These are phyloP conservation scores for Zoanthus gigantus DNA, from an alignment of 92 coral and sea anemone genomes.

Conservation along the genomic window DNA sequence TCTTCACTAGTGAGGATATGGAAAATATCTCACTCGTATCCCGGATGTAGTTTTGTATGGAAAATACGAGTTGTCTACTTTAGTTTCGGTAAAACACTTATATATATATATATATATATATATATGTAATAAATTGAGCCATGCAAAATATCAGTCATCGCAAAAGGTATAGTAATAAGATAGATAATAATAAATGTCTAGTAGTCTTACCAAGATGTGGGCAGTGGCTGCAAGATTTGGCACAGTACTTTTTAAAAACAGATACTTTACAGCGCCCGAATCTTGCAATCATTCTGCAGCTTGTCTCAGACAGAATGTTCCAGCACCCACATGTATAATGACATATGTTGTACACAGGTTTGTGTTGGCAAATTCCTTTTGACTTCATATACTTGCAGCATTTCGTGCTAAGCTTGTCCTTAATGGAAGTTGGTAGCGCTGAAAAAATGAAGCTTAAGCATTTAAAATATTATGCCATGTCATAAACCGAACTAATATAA, in stretches of 20 bases:
- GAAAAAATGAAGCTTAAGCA: not conserved
- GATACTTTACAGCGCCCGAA: conserved; percentile 7
- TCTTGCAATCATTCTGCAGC: not conserved
- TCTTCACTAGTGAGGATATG: no score
- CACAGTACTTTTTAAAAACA: conserved; percentile 6
- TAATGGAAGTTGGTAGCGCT: conserved; percentile 29
- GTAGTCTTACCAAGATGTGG: conserved; percentile 32
- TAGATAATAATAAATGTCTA: no score
- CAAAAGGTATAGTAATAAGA: no score
- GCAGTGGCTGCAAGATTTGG: conserved; percentile 5
- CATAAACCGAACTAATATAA: not conserved
- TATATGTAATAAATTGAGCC: no score
- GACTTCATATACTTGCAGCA: conserved; percentile 29
- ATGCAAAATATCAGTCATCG: no score
- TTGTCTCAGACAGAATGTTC: conserved; percentile 6
- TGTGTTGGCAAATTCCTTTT: conserved; percentile 12
- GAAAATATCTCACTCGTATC: no score
- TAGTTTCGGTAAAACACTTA: no score
- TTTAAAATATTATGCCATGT: not conserved
- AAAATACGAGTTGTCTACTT: no score
- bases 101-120: no score
- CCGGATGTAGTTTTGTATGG: no score
- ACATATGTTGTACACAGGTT: conserved; percentile 16
- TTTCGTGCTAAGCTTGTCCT: conserved; percentile 1
- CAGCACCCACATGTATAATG: conserved; percentile 36